phyloP scores from a whole-genome alignment of 1,140 invertebrate species.

The Drosophila varians region DNA sequence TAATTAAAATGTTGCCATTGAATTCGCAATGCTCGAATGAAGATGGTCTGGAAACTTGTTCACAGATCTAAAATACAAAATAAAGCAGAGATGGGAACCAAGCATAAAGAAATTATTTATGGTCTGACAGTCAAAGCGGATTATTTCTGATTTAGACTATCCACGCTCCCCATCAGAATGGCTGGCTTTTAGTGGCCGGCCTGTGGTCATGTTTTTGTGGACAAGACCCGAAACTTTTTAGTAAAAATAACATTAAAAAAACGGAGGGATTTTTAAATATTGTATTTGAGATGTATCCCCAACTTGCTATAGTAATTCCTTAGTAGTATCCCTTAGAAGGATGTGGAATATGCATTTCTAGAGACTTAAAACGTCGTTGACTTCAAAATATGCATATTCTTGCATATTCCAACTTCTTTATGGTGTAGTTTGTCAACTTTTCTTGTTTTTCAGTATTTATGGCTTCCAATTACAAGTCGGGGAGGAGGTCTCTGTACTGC shows the following conservation, averaged over 20 bases:
- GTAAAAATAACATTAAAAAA: too few relatives aligned
- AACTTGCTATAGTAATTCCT: too few relatives aligned
- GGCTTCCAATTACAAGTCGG: conserved; percentile 68
- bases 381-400: background rate
- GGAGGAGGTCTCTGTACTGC: conserved; percentile 19
- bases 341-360: background rate
- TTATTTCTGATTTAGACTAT: conserved; percentile 70
- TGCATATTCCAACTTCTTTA: conserved; percentile 42
- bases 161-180: conserved; percentile 44
- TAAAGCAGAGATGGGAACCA: conserved; percentile 11
- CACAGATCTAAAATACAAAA: conserved; percentile 36
- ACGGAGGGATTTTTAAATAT: too few relatives aligned
- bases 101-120: conserved; percentile 52
- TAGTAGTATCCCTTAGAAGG: too few relatives aligned
- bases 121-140: conserved; percentile 65
- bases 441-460: conserved; percentile 67
- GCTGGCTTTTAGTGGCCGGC: conserved; percentile 16
- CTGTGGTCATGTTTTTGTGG: conserved; percentile 18
- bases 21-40: conserved; percentile 37
- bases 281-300: too few relatives aligned
- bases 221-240: too few relatives aligned
- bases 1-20: conserved; percentile 63
- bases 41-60: conserved; percentile 44
- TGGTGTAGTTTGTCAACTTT: conserved; percentile 51
- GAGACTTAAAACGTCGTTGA: background rate